Evolutionary conservation across 2,113 vertebrate genomes (phyloP).

Genomic region (Sinocyclocheilus grahami): DNA sequence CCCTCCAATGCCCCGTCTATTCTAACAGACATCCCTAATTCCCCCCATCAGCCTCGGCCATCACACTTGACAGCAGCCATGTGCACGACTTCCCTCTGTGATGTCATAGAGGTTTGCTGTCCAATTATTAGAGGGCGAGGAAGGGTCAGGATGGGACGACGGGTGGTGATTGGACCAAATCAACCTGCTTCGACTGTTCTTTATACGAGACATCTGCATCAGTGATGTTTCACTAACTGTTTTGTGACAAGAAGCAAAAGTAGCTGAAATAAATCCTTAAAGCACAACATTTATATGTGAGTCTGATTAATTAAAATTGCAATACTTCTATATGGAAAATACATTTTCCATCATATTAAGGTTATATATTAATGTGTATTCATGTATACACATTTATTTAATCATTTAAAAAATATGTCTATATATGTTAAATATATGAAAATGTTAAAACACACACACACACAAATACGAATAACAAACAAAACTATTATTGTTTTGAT

Average conservation of each 20-base stretch:
- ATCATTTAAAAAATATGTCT: too few species aligned
- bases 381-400: too few species aligned
- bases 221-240: background rate
- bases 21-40: slow-evolving; percentile 6
- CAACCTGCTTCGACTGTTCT: background rate
- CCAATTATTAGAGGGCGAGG: slow-evolving; percentile 22
- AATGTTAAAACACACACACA: too few species aligned
- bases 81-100: slow-evolving; percentile 34
- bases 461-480: background rate
- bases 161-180: slow-evolving; percentile 1
- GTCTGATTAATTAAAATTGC: too few species aligned
- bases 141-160: slow-evolving; percentile 8
- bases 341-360: background rate
- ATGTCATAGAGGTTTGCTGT: slow-evolving; percentile 13
- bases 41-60: slow-evolving; percentile 10
- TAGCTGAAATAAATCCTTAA: background rate
- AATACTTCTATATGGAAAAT: too few species aligned
- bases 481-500: background rate
- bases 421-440: too few species aligned
- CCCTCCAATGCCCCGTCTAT: slow-evolving; percentile 23
- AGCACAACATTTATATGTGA: background rate
- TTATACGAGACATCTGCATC: background rate
- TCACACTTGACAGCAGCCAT: slow-evolving; percentile 9
- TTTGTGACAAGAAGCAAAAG: background rate
- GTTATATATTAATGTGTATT: background rate